These are phyloP conservation scores for Aphodius sticticus DNA, from an alignment of 2,888 invertebrate genomes.

Conservation along the genomic window DNA sequence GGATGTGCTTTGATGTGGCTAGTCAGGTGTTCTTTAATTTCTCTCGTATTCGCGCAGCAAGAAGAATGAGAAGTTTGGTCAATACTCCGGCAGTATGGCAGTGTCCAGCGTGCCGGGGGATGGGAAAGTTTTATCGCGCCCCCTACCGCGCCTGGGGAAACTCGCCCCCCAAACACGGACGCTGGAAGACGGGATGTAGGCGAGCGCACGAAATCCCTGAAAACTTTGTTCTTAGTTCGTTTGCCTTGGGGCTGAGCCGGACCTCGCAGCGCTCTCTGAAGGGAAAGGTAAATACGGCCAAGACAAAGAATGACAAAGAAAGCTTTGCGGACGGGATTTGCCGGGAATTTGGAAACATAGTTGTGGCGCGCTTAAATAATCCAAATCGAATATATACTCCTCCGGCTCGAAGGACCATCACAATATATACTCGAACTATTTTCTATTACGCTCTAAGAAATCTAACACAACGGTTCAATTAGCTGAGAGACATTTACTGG, in stretches of 20 bases:
- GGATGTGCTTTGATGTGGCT: conserved; percentile 47
- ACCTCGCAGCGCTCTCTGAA: conserved; percentile 39
- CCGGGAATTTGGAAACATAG: conserved; percentile 52
- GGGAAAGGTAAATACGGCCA: conserved; percentile 53
- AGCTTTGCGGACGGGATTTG: conserved; percentile 52
- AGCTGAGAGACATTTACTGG: not conserved
- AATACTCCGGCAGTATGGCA: conserved; percentile 43
- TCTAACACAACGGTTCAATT: not conserved
- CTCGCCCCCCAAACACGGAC: too few relatives aligned
- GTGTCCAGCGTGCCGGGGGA: conserved; percentile 44
- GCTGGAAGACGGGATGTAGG: not conserved
- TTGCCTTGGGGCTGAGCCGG: conserved; percentile 48
- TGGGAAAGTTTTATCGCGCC: conserved; percentile 46
- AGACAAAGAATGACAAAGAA: conserved; percentile 52
- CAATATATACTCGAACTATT: not conserved
- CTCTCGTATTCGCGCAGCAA: not conserved
- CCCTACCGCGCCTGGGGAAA: conserved; percentile 5
- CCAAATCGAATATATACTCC: conserved; percentile 43
- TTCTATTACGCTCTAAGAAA: not conserved
- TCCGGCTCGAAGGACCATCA: not conserved
- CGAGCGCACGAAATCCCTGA: conserved; percentile 47
- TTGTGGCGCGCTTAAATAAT: conserved; percentile 55
- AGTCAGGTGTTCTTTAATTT: conserved; percentile 43
- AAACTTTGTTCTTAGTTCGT: conserved; percentile 54
- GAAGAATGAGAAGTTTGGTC: conserved; percentile 33